A percentile compares a stretch with the other conserved stretches of the same genome.
Evolutionary conservation across 2,888 invertebrate species (phyloP).

Genomic region (Aspidiotus rigidus): DNA sequence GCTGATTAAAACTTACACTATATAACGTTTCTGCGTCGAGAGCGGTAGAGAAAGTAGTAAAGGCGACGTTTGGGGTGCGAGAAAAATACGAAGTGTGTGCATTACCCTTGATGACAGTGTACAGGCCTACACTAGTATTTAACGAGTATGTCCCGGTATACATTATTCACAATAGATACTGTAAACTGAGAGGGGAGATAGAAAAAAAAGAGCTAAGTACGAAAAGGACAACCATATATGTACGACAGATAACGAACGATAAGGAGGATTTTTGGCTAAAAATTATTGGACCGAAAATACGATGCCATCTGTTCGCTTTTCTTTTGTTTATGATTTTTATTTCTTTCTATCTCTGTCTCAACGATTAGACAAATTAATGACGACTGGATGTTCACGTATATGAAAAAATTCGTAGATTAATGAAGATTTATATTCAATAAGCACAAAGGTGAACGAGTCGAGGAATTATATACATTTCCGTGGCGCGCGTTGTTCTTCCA

Average conservation of each 20-base stretch:
- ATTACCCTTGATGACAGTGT: slow-evolving; percentile 15
- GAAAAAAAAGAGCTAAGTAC: background rate
- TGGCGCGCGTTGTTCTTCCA: too few relatives aligned
- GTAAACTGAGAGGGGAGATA: background rate
- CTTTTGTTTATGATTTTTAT: slow-evolving; percentile 5
- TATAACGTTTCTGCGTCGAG: slow-evolving; percentile 8
- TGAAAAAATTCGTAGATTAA: too few relatives aligned
- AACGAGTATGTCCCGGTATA: slow-evolving; percentile 6
- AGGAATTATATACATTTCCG: too few relatives aligned
- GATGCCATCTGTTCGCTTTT: slow-evolving; percentile 24
- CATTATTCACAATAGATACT: slow-evolving; percentile 12
- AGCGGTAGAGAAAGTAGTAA: background rate
- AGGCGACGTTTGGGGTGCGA: background rate
- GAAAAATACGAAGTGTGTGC: slow-evolving; percentile 6
- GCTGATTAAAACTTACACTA: slow-evolving; percentile 11
- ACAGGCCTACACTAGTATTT: background rate
- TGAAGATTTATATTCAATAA: too few relatives aligned
- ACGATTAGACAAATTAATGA: too few relatives aligned
- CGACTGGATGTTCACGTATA: too few relatives aligned
- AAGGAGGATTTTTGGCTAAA: slow-evolving; percentile 12
- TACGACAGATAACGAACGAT: slow-evolving; percentile 10
- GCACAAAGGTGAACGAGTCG: too few relatives aligned
- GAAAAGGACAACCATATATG: too few relatives aligned
- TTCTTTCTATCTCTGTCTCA: background rate
- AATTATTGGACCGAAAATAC: slow-evolving; percentile 13